Base-by-base conservation (phyloP, 2,888 invertebrate species). In the Neocrepidodera transversa region DNA sequence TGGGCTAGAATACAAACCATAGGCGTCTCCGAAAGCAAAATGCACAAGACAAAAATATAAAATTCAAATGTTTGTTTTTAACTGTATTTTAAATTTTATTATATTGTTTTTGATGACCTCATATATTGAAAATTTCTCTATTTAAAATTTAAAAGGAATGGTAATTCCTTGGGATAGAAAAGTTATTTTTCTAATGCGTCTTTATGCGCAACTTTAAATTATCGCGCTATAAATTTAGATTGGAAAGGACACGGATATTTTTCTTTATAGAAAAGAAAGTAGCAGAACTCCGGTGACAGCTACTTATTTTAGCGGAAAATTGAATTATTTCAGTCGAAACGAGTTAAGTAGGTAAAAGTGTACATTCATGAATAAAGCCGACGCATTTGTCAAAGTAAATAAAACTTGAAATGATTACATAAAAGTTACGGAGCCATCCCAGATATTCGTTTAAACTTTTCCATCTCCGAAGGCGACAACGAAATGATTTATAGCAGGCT, bases 401-500 rank as follows among this genome's bases (percentile, higher is more conserved):
- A 54, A 54, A 54, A 54, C 54, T 54, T 28, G 54, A 63, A 66
- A 60, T 67, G 64, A 66, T 67, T 68, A 64, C 57, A 56, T 56
- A 58, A 62, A 66, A 68, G 66, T 67, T 67, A 51, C 55, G 56
- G 65, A 51, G 71, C 71, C 67, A 68, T 71, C 71, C 70, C 67
- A 70, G 71, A 70, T 72, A 71, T 72, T 71, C 71, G 71, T 71
- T 72, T 68, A 72, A 72, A 72, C 66, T 71, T 72, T 72, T 70
- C 68, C 70, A 70, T 72, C 70, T 71, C 67, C 63, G 55, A 63
- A 65, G 66, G 69, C 70, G 72, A 72, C 71, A 71, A 68, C 70
- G 58, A 68, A 67, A 69, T 71, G 72, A 72, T 72, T 72, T 71
- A 69, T 70, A 57, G 67, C 71, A 70, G 52, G 68, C 71, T 71